Conservation (phyloP, 1,140 invertebrate species). For the Ephestia elutella region DNA sequence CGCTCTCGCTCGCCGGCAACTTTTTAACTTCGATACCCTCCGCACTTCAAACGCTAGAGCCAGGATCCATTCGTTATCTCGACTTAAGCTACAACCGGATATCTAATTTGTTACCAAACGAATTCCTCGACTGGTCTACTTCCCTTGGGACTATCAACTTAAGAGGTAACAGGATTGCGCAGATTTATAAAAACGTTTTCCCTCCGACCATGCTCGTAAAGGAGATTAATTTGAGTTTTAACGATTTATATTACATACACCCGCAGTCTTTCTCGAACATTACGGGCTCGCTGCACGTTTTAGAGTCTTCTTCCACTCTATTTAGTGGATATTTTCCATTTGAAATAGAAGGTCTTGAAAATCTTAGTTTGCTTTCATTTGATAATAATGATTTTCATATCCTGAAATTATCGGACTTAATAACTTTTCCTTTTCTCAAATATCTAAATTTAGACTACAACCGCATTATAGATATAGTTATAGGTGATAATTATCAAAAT, state of each 20-base stretch:
- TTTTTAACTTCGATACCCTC: constrained; percentile 82
- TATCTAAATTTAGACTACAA: constrained; percentile 93
- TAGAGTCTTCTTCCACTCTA: constrained; percentile 90
- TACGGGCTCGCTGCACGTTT: constrained; percentile 80
- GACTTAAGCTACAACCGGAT: constrained; percentile 93
- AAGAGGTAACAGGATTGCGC: constrained; percentile 87
- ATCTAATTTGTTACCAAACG: constrained; percentile 80
- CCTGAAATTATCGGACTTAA: constrained; percentile 78
- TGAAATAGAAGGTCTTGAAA: constrained; percentile 79
- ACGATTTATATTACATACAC: constrained; percentile 86
- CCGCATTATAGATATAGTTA: constrained; percentile 78
- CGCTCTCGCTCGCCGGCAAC: constrained; percentile 87
- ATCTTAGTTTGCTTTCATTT: constrained; percentile 87
- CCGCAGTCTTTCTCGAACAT: constrained; percentile 84
- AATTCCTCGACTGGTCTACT: constrained; percentile 86
- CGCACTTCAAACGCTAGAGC: constrained; percentile 78
- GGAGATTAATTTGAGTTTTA: constrained; percentile 92
- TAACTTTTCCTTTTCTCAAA: constrained; percentile 79
- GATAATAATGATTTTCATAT: constrained; percentile 91
- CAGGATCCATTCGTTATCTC: constrained; percentile 84
- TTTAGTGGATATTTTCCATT: constrained; percentile 85
- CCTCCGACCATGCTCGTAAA: constrained; percentile 79
- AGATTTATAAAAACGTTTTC: constrained; percentile 84
- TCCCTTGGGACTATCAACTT: constrained; percentile 88
- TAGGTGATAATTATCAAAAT: constrained; percentile 79